A percentile compares a stretch with the other conserved stretches of the same genome.
Conservation (phyloP, 1,140 invertebrate species). For the Leptopilina boulardi region DNA sequence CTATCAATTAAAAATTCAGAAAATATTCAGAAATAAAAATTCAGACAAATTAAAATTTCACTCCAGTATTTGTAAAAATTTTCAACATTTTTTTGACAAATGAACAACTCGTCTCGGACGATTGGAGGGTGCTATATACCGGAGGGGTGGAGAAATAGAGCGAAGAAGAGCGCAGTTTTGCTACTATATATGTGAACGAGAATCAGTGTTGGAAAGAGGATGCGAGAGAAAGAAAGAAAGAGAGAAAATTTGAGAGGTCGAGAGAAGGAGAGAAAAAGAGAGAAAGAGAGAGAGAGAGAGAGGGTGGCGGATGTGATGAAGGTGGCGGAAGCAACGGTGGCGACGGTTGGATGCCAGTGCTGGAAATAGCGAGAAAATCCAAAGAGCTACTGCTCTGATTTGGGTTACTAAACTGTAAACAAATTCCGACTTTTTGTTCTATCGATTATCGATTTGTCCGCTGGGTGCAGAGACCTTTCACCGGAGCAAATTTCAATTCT, state of each 20-base stretch:
- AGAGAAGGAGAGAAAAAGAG: no score
- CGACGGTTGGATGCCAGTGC: neutral
- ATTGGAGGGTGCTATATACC: no score
- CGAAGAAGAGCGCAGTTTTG: no score
- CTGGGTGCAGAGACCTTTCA: conserved; percentile 63
- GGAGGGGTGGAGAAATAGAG: conserved; percentile 59
- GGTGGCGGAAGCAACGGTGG: conserved; percentile 34
- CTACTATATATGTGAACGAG: no score
- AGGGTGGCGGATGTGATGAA: conserved; percentile 29
- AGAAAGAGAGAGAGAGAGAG: no score
- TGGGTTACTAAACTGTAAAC: conserved; percentile 75
- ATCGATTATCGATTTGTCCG: conserved; percentile 70
- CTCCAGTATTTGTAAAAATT: conserved; percentile 65
- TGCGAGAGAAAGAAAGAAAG: no score
- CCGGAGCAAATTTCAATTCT: conserved; percentile 4
- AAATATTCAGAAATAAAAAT: no score
- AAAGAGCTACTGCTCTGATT: conserved; percentile 62
- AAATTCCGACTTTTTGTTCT: conserved; percentile 70
- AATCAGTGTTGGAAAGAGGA: no score
- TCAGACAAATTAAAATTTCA: no score
- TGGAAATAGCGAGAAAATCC: conserved; percentile 33
- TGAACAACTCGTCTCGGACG: conserved; percentile 64
- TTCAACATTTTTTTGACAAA: conserved; percentile 73
- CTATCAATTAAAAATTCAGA: no score
- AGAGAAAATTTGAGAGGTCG: conserved; percentile 20